These are phyloP conservation scores for Enteromius unitaeniatus DNA, from an alignment of 2,797 vertebrate species.

Conservation along the genomic window DNA sequence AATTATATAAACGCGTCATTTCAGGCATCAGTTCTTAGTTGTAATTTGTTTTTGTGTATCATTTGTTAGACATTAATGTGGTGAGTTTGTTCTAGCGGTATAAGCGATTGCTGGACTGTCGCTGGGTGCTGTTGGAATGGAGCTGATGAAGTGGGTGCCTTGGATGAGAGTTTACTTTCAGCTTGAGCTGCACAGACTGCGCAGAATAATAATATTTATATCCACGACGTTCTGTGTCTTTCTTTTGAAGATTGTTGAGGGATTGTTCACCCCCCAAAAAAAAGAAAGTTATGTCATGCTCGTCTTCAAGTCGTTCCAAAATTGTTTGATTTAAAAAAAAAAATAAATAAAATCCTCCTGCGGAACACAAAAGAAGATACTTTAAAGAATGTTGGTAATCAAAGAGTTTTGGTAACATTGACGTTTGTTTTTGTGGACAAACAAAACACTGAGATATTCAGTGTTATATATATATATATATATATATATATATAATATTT, in stretches of 20 bases:
- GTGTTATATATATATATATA: too few relatives aligned
- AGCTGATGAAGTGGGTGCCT: background rate
- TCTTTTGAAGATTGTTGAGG: background rate
- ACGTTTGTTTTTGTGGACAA: background rate
- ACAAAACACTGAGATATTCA: background rate
- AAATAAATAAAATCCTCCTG: too few relatives aligned
- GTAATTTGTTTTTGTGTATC: background rate
- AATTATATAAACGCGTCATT: background rate
- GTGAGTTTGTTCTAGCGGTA: background rate
- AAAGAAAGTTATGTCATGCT: background rate
- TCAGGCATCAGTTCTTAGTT: background rate
- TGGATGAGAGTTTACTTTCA: conserved; percentile 12
- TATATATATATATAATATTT: background rate
- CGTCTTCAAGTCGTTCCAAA: background rate
- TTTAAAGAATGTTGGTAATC: background rate
- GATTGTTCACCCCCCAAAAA: background rate
- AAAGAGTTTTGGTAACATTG: background rate
- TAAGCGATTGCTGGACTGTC: background rate
- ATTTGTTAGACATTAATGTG: background rate
- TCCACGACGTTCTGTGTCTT: background rate
- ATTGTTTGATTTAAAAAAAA: background rate
- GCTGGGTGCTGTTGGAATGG: background rate
- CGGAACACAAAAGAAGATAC: background rate
- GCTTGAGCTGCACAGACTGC: conserved; percentile 12
- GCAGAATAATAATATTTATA: background rate